These are phyloP conservation scores for Hetaerina americana DNA, from an alignment of 1,140 invertebrate species.

Conservation along the genomic window DNA sequence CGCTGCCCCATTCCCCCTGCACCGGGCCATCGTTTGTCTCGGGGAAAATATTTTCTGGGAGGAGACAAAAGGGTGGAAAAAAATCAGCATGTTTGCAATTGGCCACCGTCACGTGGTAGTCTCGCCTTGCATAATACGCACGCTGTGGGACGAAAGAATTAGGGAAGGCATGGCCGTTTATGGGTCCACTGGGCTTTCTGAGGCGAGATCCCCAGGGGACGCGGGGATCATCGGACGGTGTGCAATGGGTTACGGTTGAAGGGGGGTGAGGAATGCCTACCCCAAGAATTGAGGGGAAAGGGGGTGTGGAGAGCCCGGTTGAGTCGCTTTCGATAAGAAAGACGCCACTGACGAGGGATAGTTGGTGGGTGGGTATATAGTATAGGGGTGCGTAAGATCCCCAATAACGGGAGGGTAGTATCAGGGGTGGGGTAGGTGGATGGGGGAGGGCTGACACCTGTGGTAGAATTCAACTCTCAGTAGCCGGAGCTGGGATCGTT, in stretches of 20 bases:
- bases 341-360: no score
- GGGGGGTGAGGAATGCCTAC: no score
- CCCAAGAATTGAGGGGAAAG: not conserved
- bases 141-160: not conserved
- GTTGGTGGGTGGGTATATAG: not conserved
- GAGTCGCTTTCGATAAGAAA: not conserved
- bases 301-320: not conserved
- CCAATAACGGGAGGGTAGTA: no score
- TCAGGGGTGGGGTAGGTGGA: not conserved
- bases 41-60: no score
- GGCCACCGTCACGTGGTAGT: not conserved
- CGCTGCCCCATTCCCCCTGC: no score
- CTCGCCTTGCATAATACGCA: not conserved
- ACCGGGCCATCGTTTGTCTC: no score
- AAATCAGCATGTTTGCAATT: not conserved
- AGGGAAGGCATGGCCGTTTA: not conserved
- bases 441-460: conserved; percentile 1
- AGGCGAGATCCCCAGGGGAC: no score
- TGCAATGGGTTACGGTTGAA: no score
- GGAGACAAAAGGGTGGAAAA: no score
- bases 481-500: conserved; percentile 3
- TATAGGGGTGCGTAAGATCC: not conserved
- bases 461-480: not conserved
- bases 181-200: no score
- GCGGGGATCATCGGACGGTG: no score